These are phyloP conservation scores for Scomber colias DNA, from an alignment of 2,113 vertebrate species.

Conservation along the genomic window DNA sequence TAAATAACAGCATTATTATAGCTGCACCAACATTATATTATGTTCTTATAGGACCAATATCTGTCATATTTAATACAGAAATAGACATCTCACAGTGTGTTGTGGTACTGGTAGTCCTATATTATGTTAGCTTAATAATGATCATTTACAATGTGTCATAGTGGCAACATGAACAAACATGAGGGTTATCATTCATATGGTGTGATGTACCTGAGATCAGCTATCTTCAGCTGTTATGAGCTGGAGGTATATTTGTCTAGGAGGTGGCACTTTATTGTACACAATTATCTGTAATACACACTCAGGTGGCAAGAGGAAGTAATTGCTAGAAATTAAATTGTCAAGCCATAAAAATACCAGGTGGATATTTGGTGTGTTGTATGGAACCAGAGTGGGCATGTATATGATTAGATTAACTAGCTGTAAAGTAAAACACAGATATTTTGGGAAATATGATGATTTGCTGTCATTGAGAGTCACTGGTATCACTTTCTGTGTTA, in stretches of 20 bases:
- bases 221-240: not conserved
- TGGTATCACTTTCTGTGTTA: not conserved
- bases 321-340: constrained; percentile 2
- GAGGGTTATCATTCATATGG: not conserved
- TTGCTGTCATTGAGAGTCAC: not conserved
- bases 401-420: not conserved
- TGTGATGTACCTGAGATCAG: not conserved
- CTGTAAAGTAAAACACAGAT: no score
- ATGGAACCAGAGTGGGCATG: no score
- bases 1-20: not conserved
- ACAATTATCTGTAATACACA: not conserved
- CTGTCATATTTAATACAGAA: not conserved
- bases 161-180: not conserved
- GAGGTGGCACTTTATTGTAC: constrained; percentile 1
- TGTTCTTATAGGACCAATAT: not conserved
- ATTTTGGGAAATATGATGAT: not conserved
- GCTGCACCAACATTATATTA: not conserved
- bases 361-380: not conserved
- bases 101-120: not conserved
- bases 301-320: not conserved
- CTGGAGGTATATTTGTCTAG: not conserved
- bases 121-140: not conserved
- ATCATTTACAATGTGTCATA: not conserved
- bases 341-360: not conserved
- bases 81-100: not conserved